Evolutionary conservation across 2,113 vertebrate genomes (phyloP).

Genomic region (Megalops atlanticus): DNA sequence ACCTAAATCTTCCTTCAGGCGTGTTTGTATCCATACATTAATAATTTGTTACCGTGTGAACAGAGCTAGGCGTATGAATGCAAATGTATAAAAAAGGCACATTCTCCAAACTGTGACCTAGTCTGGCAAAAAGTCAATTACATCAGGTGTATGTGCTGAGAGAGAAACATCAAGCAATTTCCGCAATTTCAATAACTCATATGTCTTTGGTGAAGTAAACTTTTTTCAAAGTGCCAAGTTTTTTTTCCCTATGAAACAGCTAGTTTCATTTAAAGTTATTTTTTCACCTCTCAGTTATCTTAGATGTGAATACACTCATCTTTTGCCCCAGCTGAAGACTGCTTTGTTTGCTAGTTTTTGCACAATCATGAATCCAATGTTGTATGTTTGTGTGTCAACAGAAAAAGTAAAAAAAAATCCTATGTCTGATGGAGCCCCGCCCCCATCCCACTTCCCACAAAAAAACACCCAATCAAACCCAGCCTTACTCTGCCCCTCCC

Average conservation of each 20-base stretch:
- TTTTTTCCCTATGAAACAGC: conserved; percentile 82
- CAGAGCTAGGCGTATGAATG: conserved; percentile 71
- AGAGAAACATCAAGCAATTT: conserved; percentile 75
- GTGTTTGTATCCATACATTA: conserved; percentile 82
- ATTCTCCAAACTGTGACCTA: conserved; percentile 89
- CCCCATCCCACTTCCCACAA: conserved; percentile 59
- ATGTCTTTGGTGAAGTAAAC: conserved; percentile 95
- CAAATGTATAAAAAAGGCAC: conserved; percentile 98
- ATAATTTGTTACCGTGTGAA: conserved; percentile 56
- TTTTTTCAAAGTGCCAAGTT: conserved; percentile 90
- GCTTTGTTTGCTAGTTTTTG: conserved; percentile 76
- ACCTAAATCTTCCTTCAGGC: conserved; percentile 89
- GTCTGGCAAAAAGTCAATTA: conserved; percentile 84
- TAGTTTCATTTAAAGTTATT: conserved; percentile 74
- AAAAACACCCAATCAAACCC: conserved; percentile 26
- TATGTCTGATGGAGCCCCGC: conserved; percentile 67
- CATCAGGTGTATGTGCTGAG: conserved; percentile 77
- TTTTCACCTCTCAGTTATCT: conserved; percentile 72
- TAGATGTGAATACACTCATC: conserved; percentile 62
- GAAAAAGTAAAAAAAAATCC: conserved; percentile 78
- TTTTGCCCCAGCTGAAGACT: conserved; percentile 79
- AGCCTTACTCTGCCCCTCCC: conserved; percentile 36
- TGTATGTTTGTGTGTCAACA: conserved; percentile 74
- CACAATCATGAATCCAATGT: conserved; percentile 81
- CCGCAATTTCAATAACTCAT: conserved; percentile 82